These are phyloP conservation scores for Myanophis thanlyinensis DNA, from an alignment of 2,113 vertebrate species.

Conservation along the genomic window DNA sequence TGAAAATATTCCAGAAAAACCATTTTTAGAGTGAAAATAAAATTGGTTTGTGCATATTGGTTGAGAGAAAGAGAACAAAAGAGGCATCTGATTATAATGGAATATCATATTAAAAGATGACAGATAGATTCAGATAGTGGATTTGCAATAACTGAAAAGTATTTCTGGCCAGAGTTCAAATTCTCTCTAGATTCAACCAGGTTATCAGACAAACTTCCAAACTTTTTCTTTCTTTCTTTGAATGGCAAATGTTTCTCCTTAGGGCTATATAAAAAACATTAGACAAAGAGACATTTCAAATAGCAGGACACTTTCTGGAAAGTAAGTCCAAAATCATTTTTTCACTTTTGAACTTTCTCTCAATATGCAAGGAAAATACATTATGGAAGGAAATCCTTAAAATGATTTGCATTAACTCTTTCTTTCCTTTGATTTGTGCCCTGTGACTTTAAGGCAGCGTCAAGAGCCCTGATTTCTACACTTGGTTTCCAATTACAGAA, in stretches of 20 bases:
- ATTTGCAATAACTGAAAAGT: neutral
- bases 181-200: neutral
- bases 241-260: neutral
- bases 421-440: neutral
- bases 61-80: rapidly evolving
- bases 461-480: neutral
- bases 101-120: neutral
- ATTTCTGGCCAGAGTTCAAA: neutral
- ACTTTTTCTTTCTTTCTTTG: neutral
- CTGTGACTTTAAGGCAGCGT: neutral
- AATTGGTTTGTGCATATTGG: neutral
- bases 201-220: neutral
- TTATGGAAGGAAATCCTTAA: neutral
- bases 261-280: neutral
- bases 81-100: neutral
- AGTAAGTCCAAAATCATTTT: neutral
- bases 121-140: neutral
- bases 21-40: neutral
- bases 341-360: neutral
- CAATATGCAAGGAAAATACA: neutral
- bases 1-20: neutral
- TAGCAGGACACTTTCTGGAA: neutral
- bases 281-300: neutral
- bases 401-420: neutral
- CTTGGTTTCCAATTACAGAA: neutral